Conservation (phyloP, 2,888 invertebrate species). For the Andrena camellia region DNA sequence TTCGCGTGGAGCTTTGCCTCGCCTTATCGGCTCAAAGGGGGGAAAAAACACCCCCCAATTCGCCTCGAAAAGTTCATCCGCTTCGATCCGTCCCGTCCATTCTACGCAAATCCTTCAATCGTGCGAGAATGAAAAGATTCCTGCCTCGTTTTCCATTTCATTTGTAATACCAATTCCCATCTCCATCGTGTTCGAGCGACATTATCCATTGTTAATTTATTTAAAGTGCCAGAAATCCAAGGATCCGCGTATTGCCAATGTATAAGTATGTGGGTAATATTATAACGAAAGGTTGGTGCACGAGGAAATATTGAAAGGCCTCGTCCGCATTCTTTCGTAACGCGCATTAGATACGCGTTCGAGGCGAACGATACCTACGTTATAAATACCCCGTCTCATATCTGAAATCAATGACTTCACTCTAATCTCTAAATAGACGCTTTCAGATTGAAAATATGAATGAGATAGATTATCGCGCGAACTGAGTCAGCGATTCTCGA, state of each 20-base stretch:
- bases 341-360: neutral
- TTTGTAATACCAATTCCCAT: too few species aligned
- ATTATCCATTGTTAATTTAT: too few species aligned
- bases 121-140: neutral
- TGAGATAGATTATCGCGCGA: slow-evolving; percentile 40
- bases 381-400: slow-evolving; percentile 49
- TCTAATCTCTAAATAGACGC: slow-evolving; percentile 23
- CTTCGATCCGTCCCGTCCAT: neutral
- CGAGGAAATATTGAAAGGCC: slow-evolving; percentile 7
- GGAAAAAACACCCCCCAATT: neutral
- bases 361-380: neutral
- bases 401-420: slow-evolving; percentile 48
- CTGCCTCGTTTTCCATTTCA: neutral
- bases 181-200: too few species aligned
- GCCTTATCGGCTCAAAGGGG: neutral
- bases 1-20: neutral
- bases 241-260: too few species aligned
- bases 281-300: slow-evolving; percentile 5
- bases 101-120: neutral
- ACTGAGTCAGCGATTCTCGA: slow-evolving; percentile 28
- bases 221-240: too few species aligned
- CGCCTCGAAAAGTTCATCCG: neutral
- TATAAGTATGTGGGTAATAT: too few species aligned
- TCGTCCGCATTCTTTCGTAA: slow-evolving; percentile 24
- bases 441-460: slow-evolving; percentile 35